Evolutionary conservation across 2,113 vertebrate genomes (phyloP).

Genomic region (Delphinus delphis): DNA sequence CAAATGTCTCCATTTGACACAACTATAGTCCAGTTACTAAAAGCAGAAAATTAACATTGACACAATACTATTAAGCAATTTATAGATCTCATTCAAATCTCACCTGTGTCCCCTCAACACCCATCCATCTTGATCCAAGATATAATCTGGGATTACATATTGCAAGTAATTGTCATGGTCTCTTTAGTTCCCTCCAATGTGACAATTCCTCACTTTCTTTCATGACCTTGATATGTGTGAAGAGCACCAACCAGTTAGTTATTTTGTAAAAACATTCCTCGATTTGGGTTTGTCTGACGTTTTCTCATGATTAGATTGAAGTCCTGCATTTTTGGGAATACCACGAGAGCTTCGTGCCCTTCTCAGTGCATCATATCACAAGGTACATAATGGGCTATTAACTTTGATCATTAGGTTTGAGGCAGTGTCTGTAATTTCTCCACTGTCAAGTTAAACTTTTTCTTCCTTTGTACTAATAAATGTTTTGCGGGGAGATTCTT

Average conservation of each 20-base stretch:
- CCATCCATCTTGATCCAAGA: neutral
- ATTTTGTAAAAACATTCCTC: neutral
- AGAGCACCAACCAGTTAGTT: neutral
- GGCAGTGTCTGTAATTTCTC: neutral
- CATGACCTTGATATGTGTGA: neutral
- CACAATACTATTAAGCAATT: too few species aligned
- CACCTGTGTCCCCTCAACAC: neutral
- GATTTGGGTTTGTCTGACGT: neutral
- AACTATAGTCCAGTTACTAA: neutral
- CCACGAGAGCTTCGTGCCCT: rapidly evolving
- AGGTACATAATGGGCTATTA: rapidly evolving
- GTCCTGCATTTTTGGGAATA: neutral
- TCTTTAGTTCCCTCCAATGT: neutral
- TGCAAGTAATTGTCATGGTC: rapidly evolving
- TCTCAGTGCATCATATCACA: rapidly evolving
- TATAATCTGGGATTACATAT: neutral
- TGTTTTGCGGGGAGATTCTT: neutral
- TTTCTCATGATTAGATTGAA: neutral
- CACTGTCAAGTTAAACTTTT: neutral
- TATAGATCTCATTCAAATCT: neutral
- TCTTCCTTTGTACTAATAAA: neutral
- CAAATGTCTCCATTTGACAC: neutral
- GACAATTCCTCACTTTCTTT: neutral
- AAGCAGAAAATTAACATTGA: neutral
- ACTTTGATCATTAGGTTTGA: neutral